Percentiles rank a stretch among this genome's conserved stretches.
Conservation (phyloP, 1,140 invertebrate genomes). For the Macrobrachium nipponense region DNA sequence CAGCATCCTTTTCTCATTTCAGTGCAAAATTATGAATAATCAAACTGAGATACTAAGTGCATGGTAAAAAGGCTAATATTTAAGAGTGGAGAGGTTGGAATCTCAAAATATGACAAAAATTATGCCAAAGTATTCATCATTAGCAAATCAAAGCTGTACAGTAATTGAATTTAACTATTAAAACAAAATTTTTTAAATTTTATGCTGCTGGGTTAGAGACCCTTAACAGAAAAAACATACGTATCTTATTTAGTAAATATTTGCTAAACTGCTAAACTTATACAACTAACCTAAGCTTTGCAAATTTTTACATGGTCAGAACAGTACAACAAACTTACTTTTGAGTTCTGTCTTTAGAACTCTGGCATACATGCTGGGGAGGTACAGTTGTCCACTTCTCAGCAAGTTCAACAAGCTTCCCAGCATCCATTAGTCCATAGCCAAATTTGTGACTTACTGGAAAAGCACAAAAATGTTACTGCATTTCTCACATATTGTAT, state of each 20-base stretch:
- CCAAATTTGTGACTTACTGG: constrained; percentile 94
- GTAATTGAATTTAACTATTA: too few relatives aligned
- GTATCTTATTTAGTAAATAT: too few relatives aligned
- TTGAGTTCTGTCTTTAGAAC: constrained; percentile 87
- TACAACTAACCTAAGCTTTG: too few relatives aligned
- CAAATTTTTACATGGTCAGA: too few relatives aligned
- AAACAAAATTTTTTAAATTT: too few relatives aligned
- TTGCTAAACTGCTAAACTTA: too few relatives aligned
- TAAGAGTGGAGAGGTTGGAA: neutral
- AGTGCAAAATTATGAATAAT: too few relatives aligned
- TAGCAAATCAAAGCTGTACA: constrained; percentile 1
- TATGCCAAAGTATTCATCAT: constrained; percentile 7
- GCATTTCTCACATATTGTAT: too few relatives aligned
- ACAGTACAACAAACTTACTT: constrained; percentile 65
- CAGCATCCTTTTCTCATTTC: too few relatives aligned
- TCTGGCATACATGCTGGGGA: constrained; percentile 95
- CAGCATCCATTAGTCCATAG: constrained; percentile 97
- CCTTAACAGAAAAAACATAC: too few relatives aligned
- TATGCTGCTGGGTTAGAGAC: too few relatives aligned
- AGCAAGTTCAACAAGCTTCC: constrained; percentile 90
- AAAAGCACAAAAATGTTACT: constrained; percentile 16
- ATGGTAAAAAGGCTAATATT: neutral
- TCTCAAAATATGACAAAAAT: neutral
- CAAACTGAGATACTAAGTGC: neutral
- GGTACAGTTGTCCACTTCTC: constrained; percentile 95